phyloP scores from a whole-genome alignment of 2,113 vertebrate genomes.

The Onychostruthus taczanowskii region DNA sequence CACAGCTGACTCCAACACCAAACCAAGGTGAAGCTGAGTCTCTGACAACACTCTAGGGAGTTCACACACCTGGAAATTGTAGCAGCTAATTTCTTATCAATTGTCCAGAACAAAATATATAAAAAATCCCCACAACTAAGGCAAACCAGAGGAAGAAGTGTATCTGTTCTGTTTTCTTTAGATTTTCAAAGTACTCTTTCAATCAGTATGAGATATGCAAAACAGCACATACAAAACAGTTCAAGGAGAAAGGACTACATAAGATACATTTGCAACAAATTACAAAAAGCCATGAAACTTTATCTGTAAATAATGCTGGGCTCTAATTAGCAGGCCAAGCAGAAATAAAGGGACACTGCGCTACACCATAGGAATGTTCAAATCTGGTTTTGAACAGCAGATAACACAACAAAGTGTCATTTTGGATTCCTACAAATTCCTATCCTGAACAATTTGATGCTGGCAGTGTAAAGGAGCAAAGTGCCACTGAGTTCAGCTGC shows the following conservation, averaged over 20 bases:
- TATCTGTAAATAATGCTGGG: neutral
- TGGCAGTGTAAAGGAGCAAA: neutral
- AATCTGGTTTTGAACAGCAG: neutral
- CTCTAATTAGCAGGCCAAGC: neutral
- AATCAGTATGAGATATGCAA: neutral
- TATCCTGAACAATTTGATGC: neutral
- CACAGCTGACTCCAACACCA: neutral
- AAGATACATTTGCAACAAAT: neutral
- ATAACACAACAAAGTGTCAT: neutral
- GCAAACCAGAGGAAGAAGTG: neutral
- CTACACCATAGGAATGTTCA: neutral
- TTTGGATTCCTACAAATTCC: neutral
- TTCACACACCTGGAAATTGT: neutral
- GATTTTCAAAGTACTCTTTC: neutral
- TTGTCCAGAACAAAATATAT: neutral
- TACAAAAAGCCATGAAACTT: neutral
- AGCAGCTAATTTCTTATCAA: neutral
- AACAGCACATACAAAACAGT: neutral
- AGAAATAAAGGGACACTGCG: neutral
- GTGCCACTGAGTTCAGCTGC: neutral
- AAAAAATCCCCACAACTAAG: neutral
- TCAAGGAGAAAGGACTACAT: neutral
- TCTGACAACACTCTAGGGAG: neutral
- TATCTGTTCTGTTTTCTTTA: neutral
- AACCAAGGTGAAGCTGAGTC: fast-evolving